A percentile compares a stretch with the other conserved stretches of the same genome.
phyloP scores from a whole-genome alignment of 2,888 invertebrate genomes.

The Agrotis segetum region DNA sequence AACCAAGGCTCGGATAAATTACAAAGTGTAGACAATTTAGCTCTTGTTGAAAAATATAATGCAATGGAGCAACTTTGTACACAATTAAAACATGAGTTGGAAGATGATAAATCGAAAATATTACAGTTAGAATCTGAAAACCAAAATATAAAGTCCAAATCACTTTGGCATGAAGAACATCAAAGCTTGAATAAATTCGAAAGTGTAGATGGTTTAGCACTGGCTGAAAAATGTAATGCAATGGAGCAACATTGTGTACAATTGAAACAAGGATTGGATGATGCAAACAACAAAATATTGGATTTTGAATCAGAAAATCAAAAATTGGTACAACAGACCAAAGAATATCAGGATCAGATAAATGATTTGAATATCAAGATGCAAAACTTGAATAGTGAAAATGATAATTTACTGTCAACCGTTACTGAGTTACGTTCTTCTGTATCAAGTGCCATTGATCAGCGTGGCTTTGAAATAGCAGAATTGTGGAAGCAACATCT shows the following conservation, averaged over 20 bases:
- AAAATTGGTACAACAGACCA: slow-evolving; percentile 66
- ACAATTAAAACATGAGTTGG: slow-evolving; percentile 74
- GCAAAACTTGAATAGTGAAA: slow-evolving; percentile 83
- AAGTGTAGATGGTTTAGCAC: slow-evolving; percentile 60
- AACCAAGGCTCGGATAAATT: slow-evolving; percentile 56
- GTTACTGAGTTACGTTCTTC: slow-evolving; percentile 87
- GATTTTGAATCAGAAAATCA: slow-evolving; percentile 74
- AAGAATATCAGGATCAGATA: slow-evolving; percentile 73
- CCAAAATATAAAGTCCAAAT: slow-evolving; percentile 59
- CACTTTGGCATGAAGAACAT: slow-evolving; percentile 65
- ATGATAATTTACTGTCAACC: slow-evolving; percentile 85
- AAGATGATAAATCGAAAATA: slow-evolving; percentile 84
- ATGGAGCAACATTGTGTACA: slow-evolving; percentile 77
- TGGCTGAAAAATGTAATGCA: slow-evolving; percentile 71
- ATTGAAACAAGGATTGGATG: slow-evolving; percentile 76
- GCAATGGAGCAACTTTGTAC: slow-evolving; percentile 76
- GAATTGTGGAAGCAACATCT: slow-evolving; percentile 93
- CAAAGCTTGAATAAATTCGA: slow-evolving; percentile 53
- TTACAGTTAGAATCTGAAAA: slow-evolving; percentile 70
- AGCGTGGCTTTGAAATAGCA: slow-evolving; percentile 93
- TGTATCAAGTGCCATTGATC: slow-evolving; percentile 91
- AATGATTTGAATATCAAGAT: slow-evolving; percentile 79
- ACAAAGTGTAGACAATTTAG: slow-evolving; percentile 60
- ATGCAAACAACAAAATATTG: slow-evolving; percentile 82
- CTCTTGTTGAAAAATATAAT: slow-evolving; percentile 71